Base-by-base conservation (phyloP, 2,888 invertebrate species). In the Proisotoma minuta region DNA sequence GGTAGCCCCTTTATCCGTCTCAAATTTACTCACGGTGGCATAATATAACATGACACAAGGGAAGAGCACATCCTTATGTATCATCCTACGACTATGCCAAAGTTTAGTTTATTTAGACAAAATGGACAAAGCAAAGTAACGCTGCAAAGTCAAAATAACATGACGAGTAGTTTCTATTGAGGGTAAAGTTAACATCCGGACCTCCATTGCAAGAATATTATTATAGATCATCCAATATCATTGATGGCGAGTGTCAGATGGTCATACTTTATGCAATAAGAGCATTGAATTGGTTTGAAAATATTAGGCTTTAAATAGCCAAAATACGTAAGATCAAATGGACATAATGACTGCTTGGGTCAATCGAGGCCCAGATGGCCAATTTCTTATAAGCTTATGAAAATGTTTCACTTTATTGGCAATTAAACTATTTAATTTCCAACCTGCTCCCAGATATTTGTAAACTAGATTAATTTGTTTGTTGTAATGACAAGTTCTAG, bases 381-480 rank as follows among this genome's bases (percentile, higher is more conserved):
- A n/a, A n/a, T n/a, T n/a, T 27, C 28, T 51, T 18, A 8, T 4
- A 5, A 51, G 28, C 18, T 28, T 59, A 53, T 47, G 28, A 59
- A 59, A 59, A 47, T 43, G 53, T 59, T 59, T 59, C 59, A 59
- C 52, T 59, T 53, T 59, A 53, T 27, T 34, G 34, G 34, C 26
- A 18, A 51, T 8, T 18, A n/a, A 27, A 23, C 59, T 59, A 53
- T 59, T 59, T n/a, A n/a, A n/a, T n/a, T n/a, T n/a, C n/a, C n/a
- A n/a, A n/a, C n/a, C n/a, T n/a, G n/a, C n/a, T n/a, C n/a, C n/a
- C n/a, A n/a, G n/a, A n/a, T n/a, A n/a, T n/a, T n/a, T n/a, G n/a
- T n/a, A n/a, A n/a, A n/a, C n/a, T n/a, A n/a, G n/a, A n/a, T n/a
- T n/a, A n/a, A n/a, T n/a, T n/a, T n/a, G n/a, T n/a, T n/a, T n/a